A percentile compares a stretch with the other conserved stretches of the same genome.
Conservation (phyloP, 2,797 vertebrate species). For the Cryptoprocta ferox region DNA sequence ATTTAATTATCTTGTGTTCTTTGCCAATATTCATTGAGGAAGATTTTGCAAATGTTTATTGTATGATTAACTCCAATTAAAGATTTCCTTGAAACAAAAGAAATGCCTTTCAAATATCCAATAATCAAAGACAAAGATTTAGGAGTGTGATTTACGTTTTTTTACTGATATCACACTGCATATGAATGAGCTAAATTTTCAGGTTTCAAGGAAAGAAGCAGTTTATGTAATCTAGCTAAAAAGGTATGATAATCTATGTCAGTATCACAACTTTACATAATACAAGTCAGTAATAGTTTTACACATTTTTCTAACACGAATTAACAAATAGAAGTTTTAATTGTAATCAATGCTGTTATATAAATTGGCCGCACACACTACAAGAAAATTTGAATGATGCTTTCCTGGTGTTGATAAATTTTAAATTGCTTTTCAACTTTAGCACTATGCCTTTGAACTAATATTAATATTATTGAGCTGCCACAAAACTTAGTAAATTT, state of each 20-base stretch:
- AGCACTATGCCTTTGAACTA: background rate
- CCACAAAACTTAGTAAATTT: background rate
- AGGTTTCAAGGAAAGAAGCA: background rate
- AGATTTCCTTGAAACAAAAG: background rate
- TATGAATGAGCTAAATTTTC: background rate
- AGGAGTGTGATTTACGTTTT: background rate
- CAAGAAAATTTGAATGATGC: background rate
- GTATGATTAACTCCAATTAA: background rate
- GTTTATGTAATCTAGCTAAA: background rate
- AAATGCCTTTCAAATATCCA: background rate
- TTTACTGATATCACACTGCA: background rate
- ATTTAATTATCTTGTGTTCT: background rate
- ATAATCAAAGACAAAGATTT: background rate
- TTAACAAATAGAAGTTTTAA: background rate
- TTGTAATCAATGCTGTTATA: background rate
- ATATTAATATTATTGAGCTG: background rate
- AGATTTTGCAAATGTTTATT: background rate
- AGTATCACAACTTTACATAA: background rate
- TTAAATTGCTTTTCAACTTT: conserved; percentile 3
- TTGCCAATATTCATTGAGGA: background rate
- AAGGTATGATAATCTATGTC: background rate
- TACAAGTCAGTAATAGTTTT: background rate
- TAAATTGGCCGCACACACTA: background rate
- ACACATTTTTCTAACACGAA: background rate
- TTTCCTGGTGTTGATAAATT: background rate